Evolutionary conservation across 92 coral and sea anemone species (phyloP), one percentile per base, ranked within the genome.

Genomic region (Nematostella vectensis): DNA sequence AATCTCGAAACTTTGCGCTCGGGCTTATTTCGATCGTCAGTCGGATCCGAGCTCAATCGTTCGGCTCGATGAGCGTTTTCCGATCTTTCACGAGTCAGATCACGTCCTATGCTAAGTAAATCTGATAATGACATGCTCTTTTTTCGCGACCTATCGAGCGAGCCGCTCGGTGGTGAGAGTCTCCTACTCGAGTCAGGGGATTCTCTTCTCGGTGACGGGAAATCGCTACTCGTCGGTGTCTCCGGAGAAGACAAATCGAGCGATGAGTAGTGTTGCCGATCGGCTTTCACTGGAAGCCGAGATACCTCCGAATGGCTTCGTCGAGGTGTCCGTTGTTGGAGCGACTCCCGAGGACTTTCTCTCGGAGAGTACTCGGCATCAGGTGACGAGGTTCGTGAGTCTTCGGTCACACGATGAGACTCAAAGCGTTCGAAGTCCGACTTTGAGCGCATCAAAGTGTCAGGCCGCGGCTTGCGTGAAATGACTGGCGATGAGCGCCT

Each of bases 401-500:
- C 58, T 6, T 31, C 2, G 22, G 47, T 54, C 13, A 49, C 3
- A 6, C 15, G 6, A 33, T 6, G 40, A 6, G 40, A 6, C 15
- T 33, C 40, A 6, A 33, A 6, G 30, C 49, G 48, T 31, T 54
- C 79, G 31, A 25, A 12, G 11, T 55, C 58, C 28, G 73, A 55
- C 63, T 57, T 44, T 27, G 73, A 67, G 3, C 81, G 68, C 51
- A 56, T 36, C 27, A 74, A 55, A n/a, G 49, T 43, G n/a, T 78
- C 66, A 11, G 89, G 81, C 40, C 77, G 80, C 40, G 40, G 40
- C 40, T 33, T 33, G 51, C 91, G 68, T 25, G 87, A 70, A 11
- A 76, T n/a, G 9, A 91, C 81, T 3, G 97, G 97, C 15, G 96
- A 88, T 11, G 96, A 89, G 37, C 97, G 71, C 42, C 72, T 66